These are phyloP conservation scores for Ciconia maguari DNA, from an alignment of 2,113 vertebrate species.

Conservation along the genomic window DNA sequence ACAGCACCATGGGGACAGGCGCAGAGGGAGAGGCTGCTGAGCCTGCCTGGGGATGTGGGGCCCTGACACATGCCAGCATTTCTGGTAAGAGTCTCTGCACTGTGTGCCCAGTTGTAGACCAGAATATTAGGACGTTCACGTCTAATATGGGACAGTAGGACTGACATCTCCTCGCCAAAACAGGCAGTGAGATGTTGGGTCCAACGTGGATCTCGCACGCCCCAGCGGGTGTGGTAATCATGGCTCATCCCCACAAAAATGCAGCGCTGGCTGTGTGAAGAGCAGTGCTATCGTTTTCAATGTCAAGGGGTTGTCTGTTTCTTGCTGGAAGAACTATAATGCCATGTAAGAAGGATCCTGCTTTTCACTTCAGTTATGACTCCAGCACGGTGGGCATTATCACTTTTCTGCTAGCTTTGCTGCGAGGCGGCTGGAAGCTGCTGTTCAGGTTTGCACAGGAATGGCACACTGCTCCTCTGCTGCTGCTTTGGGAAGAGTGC, in stretches of 20 bases:
- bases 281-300: neutral
- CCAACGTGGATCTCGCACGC: neutral
- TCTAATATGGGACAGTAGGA: too few relatives aligned
- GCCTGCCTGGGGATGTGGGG: neutral
- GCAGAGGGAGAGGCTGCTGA: neutral
- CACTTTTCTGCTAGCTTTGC: neutral
- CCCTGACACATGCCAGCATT: neutral
- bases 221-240: accelerated
- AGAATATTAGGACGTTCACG: neutral
- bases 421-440: neutral
- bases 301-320: neutral
- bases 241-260: neutral
- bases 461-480: neutral
- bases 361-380: neutral
- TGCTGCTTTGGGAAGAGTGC: neutral
- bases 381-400: neutral
- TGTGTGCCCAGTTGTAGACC: neutral
- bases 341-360: neutral
- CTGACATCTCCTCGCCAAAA: neutral
- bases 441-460: neutral
- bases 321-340: neutral
- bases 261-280: neutral
- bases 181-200: neutral
- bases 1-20: neutral
- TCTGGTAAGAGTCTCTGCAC: neutral